Conservation (phyloP, 2,888 invertebrate genomes). For the Phaonia tiefii region DNA sequence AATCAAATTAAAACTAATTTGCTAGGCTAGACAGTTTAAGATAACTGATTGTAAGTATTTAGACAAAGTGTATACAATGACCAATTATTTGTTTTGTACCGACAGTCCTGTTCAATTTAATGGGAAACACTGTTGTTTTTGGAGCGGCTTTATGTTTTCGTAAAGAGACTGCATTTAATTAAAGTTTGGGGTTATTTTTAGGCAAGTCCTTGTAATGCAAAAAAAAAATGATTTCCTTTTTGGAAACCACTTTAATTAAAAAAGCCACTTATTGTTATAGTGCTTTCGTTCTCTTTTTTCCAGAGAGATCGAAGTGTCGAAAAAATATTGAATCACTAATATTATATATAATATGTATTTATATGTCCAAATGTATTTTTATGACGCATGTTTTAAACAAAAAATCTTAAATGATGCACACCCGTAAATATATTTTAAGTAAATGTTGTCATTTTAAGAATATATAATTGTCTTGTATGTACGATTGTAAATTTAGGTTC, state of each 20-base stretch:
- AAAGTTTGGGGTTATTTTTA: conserved; percentile 8
- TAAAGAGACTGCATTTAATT: conserved; percentile 53
- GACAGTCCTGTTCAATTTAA: background rate
- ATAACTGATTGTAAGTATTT: too few relatives aligned
- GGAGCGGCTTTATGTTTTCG: conserved; percentile 59
- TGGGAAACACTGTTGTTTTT: conserved; percentile 48
- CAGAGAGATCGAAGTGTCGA: background rate
- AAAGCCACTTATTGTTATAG: conserved; percentile 50
- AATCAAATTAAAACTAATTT: too few relatives aligned
- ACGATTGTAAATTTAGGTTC: too few relatives aligned
- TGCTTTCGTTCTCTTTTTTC: conserved; percentile 6
- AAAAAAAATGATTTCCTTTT: conserved; percentile 45
- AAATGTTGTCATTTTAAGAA: conserved; percentile 57
- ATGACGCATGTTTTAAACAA: conserved; percentile 13
- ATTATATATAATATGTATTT: background rate
- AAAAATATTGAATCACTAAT: conserved; percentile 1
- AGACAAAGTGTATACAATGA: too few relatives aligned
- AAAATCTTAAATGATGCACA: background rate
- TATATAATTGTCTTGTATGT: too few relatives aligned
- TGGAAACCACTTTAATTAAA: conserved; percentile 47
- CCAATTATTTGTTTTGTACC: too few relatives aligned
- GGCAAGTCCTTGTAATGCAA: conserved; percentile 6
- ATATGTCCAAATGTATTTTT: conserved; percentile 11
- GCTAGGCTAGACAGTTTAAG: too few relatives aligned
- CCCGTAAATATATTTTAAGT: conserved; percentile 53